Evolutionary conservation across 2,797 vertebrate species (phyloP).

Genomic region (Etheostoma perlongum): DNA sequence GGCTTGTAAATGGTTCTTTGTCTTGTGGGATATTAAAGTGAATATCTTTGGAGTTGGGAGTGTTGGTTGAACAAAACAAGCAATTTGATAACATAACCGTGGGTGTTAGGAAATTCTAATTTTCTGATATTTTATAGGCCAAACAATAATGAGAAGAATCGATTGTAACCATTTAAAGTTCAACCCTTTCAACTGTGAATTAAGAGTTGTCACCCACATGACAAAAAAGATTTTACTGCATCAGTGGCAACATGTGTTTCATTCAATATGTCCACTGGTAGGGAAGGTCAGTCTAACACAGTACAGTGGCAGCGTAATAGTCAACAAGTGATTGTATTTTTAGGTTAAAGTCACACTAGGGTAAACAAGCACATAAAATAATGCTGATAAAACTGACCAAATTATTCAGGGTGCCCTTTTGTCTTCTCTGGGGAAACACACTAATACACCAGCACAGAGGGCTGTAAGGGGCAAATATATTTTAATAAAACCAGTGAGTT

Average conservation of each 20-base stretch:
- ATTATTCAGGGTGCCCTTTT: slow-evolving; percentile 65
- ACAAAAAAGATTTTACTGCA: background rate
- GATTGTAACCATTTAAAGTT: background rate
- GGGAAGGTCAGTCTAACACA: background rate
- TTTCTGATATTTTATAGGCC: background rate
- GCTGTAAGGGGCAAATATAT: slow-evolving; percentile 85
- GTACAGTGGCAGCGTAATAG: background rate
- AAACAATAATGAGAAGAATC: background rate
- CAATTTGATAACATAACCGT: background rate
- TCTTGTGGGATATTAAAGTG: background rate
- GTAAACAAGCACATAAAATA: slow-evolving; percentile 27
- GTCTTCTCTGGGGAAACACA: slow-evolving; percentile 52
- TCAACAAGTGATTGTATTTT: slow-evolving; percentile 72
- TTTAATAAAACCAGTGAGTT: slow-evolving; percentile 99
- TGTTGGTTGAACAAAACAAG: background rate
- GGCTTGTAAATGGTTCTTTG: background rate
- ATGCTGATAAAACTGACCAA: slow-evolving; percentile 62
- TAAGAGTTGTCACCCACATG: background rate
- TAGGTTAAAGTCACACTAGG: slow-evolving; percentile 35
- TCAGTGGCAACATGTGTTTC: background rate
- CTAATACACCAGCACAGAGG: slow-evolving; percentile 57
- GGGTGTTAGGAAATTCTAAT: background rate
- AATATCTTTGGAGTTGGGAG: background rate
- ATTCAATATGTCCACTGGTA: background rate
- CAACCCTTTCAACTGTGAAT: background rate